These are phyloP conservation scores for Synanthedon andrenaeformis DNA, from an alignment of 2,888 invertebrate species.

Conservation along the genomic window DNA sequence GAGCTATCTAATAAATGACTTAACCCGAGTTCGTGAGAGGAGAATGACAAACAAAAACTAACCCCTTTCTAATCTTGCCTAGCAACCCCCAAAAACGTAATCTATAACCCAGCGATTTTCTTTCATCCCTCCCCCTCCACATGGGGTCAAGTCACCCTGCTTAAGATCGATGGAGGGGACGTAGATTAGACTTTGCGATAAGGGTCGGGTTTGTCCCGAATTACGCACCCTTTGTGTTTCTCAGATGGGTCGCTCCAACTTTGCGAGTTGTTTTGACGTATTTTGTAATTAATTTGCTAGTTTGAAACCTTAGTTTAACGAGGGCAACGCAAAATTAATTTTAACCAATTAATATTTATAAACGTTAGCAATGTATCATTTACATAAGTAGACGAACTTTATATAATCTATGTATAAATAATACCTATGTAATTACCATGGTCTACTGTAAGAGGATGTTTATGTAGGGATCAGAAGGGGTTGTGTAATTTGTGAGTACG, in stretches of 20 bases:
- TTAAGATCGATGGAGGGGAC: constrained; percentile 68
- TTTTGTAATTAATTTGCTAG: constrained; percentile 70
- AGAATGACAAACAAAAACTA: constrained; percentile 55
- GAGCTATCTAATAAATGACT: background rate
- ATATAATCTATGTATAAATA: too few relatives aligned
- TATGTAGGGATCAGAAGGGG: too few relatives aligned
- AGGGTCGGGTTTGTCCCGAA: constrained; percentile 51
- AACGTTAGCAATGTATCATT: background rate
- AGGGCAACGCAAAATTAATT: constrained; percentile 47
- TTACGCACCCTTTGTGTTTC: constrained; percentile 58
- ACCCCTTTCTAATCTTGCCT: constrained; percentile 45
- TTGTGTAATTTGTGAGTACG: too few relatives aligned
- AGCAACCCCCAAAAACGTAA: constrained; percentile 32
- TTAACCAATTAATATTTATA: constrained; percentile 10
- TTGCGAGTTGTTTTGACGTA: constrained; percentile 64
- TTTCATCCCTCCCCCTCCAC: constrained; percentile 47
- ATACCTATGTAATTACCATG: too few relatives aligned
- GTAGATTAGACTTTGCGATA: constrained; percentile 62
- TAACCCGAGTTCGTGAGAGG: constrained; percentile 1
- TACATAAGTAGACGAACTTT: too few relatives aligned
- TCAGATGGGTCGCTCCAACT: constrained; percentile 59
- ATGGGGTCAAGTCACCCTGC: constrained; percentile 63
- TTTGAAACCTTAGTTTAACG: constrained; percentile 57
- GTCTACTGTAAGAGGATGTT: too few relatives aligned
- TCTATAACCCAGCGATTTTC: constrained; percentile 52